A percentile compares a stretch with the other conserved stretches of the same genome.
Evolutionary conservation across 1,140 invertebrate genomes (phyloP).

Genomic region (Nylanderia fulva): DNA sequence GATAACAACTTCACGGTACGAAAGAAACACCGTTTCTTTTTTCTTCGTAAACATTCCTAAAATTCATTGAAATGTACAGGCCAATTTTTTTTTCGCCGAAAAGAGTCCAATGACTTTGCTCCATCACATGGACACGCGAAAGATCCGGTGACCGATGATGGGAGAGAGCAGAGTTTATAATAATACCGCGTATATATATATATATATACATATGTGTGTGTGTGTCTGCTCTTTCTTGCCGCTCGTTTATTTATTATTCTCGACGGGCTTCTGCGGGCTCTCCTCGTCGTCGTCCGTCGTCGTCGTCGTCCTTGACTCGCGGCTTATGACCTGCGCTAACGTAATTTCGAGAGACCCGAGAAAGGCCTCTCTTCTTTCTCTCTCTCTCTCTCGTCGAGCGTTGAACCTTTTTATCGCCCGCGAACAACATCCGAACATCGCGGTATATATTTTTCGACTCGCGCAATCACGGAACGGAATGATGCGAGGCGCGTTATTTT

Average conservation of each 20-base stretch:
- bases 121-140: slow-evolving; percentile 67
- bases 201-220: no score
- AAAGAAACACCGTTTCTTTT: no score
- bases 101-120: slow-evolving; percentile 42
- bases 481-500: slow-evolving; percentile 68
- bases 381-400: neutral
- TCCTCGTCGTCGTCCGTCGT: no score
- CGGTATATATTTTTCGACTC: no score
- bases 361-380: neutral
- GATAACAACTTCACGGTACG: neutral
- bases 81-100: no score
- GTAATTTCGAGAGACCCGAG: neutral
- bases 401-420: slow-evolving; percentile 18
- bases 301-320: neutral
- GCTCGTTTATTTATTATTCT: slow-evolving; percentile 11
- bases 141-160: slow-evolving; percentile 66
- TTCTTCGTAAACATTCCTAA: neutral
- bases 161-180: slow-evolving; percentile 28
- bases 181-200: no score
- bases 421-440: neutral
- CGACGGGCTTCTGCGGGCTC: neutral
- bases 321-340: neutral
- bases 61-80: no score
- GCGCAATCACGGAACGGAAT: slow-evolving; percentile 36
- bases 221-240: neutral